phyloP scores from a whole-genome alignment of 2,797 vertebrate species.

The Phalanger gymnotis region DNA sequence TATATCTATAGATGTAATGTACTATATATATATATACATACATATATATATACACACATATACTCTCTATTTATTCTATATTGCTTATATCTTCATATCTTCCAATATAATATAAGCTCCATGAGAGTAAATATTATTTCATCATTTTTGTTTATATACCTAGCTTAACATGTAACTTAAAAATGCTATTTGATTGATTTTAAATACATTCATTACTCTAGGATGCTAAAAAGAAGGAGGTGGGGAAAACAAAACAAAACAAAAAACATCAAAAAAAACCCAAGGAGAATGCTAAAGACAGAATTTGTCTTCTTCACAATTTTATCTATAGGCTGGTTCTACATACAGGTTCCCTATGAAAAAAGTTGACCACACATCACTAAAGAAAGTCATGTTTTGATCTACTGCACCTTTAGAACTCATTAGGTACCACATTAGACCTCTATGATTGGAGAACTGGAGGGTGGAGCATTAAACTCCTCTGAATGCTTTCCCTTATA shows the following conservation, averaged over 20 bases:
- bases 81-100: no score
- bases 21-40: background rate
- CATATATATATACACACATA: no score
- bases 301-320: background rate
- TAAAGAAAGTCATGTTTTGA: background rate
- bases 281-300: conserved; percentile 19
- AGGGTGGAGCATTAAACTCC: background rate
- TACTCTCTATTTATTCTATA: background rate
- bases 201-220: background rate
- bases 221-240: background rate
- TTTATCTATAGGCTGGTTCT: background rate
- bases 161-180: background rate
- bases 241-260: background rate
- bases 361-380: background rate
- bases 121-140: background rate
- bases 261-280: background rate
- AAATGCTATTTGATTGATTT: background rate
- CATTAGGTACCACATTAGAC: no score
- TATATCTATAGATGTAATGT: background rate
- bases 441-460: background rate
- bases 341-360: background rate
- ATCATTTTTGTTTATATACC: background rate
- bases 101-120: background rate
- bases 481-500: background rate
- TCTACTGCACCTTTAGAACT: background rate